Evolutionary conservation across 1,140 invertebrate genomes (phyloP), one percentile per base, ranked within the genome.

Genomic region (Aphelinus atriplicis): DNA sequence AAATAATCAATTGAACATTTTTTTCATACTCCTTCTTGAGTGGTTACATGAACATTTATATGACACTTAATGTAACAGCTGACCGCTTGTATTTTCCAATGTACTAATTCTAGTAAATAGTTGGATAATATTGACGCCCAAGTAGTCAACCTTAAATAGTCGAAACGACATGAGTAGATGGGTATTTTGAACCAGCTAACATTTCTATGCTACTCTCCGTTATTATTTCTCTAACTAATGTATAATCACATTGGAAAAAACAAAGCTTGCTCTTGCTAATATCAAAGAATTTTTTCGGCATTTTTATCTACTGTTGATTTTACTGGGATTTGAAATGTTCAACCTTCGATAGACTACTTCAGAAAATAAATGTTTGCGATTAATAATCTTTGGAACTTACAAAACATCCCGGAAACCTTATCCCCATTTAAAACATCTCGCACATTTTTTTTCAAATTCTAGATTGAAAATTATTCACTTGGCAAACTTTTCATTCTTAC

Each of bases 41-140:
- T 48, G 5, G 2, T 61, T 57, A 70, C 66, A 45, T 10, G 63
- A 64, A 75, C 53, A 75, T 75, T 73, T 63, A 66, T 66, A 26
- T 26, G 26, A 26, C 26, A 26, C 26, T 26, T 26, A 26, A 26
- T 26, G 26, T 26, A 26, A 26, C 26, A 26, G 26, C 26, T 26
- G 26, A 53, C 64, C 47, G 45, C 68, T 70, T 70, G 61, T 75
- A 58, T 70, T 70, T 75, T 75, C 61, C 66, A 69, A 64, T 75
- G 61, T 70, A 58, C 42, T 70, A 64, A 70, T 70, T 70, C 73
- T 75, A 75, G 50, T 58, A 26, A 43, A 74, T 68, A 74, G 56
- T 55, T 73, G 45, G 6, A 56, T 70, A 75, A 70, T 47, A 75
- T 53, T 64, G 51, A 75, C 62, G 26, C 48, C 65, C 46, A 67